Base-by-base conservation (phyloP, 2,113 vertebrate genomes). In the Ploceus nigricollis region DNA sequence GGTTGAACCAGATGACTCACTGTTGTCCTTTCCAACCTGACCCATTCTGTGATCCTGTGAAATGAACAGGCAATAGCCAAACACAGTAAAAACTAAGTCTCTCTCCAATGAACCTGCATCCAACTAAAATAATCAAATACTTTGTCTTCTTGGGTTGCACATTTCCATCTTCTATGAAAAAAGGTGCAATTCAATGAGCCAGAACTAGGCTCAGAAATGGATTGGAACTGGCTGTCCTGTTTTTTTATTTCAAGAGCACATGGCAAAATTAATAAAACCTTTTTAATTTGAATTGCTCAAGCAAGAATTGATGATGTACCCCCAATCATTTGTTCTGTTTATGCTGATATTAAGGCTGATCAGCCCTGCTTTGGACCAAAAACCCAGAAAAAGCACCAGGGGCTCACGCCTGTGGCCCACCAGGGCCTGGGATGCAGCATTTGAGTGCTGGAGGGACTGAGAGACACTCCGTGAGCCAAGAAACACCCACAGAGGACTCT, bases 361-460 rank as follows among this genome's bases (percentile, higher is more conserved):
- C 37, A 78, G 37, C 6, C 11, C 14, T 51, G 14, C 11, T 51
- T n/a, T 78, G 18, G 30, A 42, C 8, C 0, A 0, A 51, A 51
- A 50, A n/a, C 23, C 10, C 23, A 42, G 14, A 40, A 27, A 40
- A 28, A 63, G 6, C 8, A 42, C 23, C 1, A 2, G 11, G 18
- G 51, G 11, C 18, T 42, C 37, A 78, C 0, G 3, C 23, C 35
- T 51, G 23, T 42, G 23, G 17, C 18, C 11, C 18, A 17, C 14
- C 1, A 0, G 23, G 31, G 8, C 14, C 58, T 3, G 2, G 23
- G 30, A 28, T 0, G 0, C 2, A 4, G 15, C 18, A 51, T 78
- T 78, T 37, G 18, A 42, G 37, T 1, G 1, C 24, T 28, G 15
- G 37, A 64, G 37, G 31, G 37, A 42, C 11, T 35, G 37, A 78